phyloP scores from a whole-genome alignment of 2,888 invertebrate genomes.

The Clunio marinus region DNA sequence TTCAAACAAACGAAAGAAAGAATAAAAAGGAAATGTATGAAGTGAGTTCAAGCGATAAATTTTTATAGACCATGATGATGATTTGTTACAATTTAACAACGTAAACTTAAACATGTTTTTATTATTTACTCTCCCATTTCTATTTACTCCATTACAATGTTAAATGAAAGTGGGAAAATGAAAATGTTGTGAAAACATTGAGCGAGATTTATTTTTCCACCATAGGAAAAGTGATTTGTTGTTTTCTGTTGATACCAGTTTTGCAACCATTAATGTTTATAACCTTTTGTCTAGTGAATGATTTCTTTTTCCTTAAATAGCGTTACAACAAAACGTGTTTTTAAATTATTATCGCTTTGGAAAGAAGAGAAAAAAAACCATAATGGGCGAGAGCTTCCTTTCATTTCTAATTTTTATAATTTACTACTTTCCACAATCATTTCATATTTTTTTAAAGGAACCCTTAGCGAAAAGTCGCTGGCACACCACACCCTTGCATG shows the following conservation, averaged over 20 bases:
- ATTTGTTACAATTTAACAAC: constrained; percentile 13
- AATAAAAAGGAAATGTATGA: neutral
- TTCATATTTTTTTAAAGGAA: neutral
- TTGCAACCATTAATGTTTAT: neutral
- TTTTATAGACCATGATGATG: constrained; percentile 1
- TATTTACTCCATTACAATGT: neutral
- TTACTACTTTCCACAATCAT: neutral
- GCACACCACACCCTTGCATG: constrained; percentile 32
- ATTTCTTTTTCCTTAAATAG: neutral
- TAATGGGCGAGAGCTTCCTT: constrained; percentile 6
- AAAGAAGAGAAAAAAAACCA: neutral
- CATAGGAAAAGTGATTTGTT: neutral
- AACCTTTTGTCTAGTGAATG: neutral
- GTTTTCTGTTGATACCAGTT: neutral
- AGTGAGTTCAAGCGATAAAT: neutral
- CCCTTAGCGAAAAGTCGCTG: neutral
- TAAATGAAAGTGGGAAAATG: neutral
- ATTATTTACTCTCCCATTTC: neutral
- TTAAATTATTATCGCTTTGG: neutral
- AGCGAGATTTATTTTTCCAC: neutral
- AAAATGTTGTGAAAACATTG: neutral
- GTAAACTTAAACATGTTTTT: neutral
- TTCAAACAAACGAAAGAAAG: neutral
- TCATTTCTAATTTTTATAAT: neutral
- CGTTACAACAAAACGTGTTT: constrained; percentile 3